phyloP scores from a whole-genome alignment of 2,888 invertebrate genomes.

The Clostera curtula region DNA sequence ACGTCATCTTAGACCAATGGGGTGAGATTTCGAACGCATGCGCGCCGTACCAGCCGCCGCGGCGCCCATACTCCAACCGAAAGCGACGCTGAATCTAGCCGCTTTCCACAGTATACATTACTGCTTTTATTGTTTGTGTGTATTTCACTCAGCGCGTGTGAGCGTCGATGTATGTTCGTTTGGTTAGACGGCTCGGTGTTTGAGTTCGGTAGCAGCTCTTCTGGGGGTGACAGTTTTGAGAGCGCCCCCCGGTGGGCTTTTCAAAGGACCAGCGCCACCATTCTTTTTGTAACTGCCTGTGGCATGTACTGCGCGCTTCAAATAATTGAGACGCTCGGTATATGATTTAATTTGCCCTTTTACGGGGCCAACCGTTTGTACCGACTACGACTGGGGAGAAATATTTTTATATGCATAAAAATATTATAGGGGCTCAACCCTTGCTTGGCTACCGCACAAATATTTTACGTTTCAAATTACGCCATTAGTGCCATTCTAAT shows the following conservation, averaged over 20 bases:
- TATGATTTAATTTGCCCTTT: slow-evolving; percentile 72
- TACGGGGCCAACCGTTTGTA: slow-evolving; percentile 43
- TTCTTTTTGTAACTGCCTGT: slow-evolving; percentile 62
- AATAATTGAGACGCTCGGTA: slow-evolving; percentile 66
- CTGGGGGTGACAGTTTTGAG: slow-evolving; percentile 70
- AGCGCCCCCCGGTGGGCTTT: slow-evolving; percentile 63
- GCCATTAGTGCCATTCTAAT: no score
- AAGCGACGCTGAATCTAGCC: slow-evolving; percentile 28
- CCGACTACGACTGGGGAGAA: slow-evolving; percentile 31
- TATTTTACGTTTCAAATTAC: background rate
- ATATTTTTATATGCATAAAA: slow-evolving; percentile 34
- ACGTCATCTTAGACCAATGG: slow-evolving; percentile 72
- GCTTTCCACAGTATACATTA: slow-evolving; percentile 40
- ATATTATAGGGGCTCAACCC: slow-evolving; percentile 25
- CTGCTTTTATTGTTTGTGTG: slow-evolving; percentile 37
- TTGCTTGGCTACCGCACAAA: slow-evolving; percentile 5
- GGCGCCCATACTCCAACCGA: slow-evolving; percentile 51
- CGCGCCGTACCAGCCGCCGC: slow-evolving; percentile 58
- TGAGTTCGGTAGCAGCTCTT: slow-evolving; percentile 48
- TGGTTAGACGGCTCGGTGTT: slow-evolving; percentile 34
- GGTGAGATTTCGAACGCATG: slow-evolving; percentile 58
- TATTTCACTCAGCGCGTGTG: slow-evolving; percentile 15
- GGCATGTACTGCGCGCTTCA: slow-evolving; percentile 54
- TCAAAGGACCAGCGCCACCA: slow-evolving; percentile 65
- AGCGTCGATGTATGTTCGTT: slow-evolving; percentile 39